Base-by-base conservation (phyloP, 1,140 invertebrate species). In the Drosophila ohnishii region DNA sequence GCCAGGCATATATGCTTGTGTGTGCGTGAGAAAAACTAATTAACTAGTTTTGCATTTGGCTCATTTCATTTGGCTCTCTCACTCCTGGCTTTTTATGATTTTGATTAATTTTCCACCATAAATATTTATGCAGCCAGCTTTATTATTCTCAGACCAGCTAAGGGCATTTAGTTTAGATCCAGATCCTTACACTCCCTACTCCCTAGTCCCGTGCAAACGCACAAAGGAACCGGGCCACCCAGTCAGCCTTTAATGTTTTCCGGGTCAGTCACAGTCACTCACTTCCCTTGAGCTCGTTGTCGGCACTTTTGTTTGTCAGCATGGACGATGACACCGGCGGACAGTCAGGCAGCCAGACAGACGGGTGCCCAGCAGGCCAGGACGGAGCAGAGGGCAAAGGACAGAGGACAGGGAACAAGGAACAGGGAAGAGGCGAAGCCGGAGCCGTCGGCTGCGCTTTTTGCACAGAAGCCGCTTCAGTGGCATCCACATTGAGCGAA, bases 211-310 rank as follows among this genome's bases (percentile, higher is more conserved):
- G 19, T 37, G 34, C 51, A 51, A 57, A 57, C 64, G 70, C 79
- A 75, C 83, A 79, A 79, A 77, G 45, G 22, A 59, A 28, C 13
- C 65, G 69, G 69, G 69, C 42, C 69, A 71, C 35, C 22, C 65
- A 59, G 69, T 59, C 67, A 73, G 70, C 83, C 84, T 87, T 87
- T 87, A 87, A 87, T 87, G 83, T 87, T 87, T 72, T 87, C 83
- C 83, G 83, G 83, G 83, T 87, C 83, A 87, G 84, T 83, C 84
- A 79, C 76, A 88, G 83, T 76, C 83, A 87, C 75, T 87, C 76
- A 83, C 84, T 88, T 87, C 84, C 83, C 84, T 88, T 86, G 79
- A 86, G 83, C 83, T 83, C 76, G 83, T 87, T 86, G 82, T 85
- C 82, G 83, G 69, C 83, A 86, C 83, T 77, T 87, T 87, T 87